Conservation (phyloP, 2,113 vertebrate species). For the Kryptolebias marmoratus region DNA sequence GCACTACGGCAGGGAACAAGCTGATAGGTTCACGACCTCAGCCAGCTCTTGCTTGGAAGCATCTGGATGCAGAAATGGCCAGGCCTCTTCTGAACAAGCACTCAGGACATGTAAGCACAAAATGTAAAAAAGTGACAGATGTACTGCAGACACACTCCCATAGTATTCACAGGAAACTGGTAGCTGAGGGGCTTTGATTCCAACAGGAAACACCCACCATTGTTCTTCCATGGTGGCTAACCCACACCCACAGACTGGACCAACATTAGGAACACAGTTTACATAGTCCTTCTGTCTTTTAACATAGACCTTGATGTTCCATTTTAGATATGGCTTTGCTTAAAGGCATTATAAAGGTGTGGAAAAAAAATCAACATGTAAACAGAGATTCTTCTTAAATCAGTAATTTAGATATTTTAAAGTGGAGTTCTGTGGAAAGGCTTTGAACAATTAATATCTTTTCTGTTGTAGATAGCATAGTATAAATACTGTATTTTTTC, state of each 20-base stretch:
- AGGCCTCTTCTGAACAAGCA: constrained; percentile 11
- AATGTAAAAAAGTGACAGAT: background rate
- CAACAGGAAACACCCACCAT: constrained; percentile 77
- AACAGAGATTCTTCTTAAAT: no score
- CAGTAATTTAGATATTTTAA: no score
- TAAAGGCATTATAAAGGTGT: constrained; percentile 2
- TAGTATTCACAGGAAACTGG: constrained; percentile 70
- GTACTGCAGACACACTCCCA: constrained; percentile 16
- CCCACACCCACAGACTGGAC: constrained; percentile 53
- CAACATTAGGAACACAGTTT: constrained; percentile 43
- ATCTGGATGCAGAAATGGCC: background rate
- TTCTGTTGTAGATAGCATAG: no score
- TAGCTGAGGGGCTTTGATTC: constrained; percentile 61
- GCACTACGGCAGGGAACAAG: constrained; percentile 39
- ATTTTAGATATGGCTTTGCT: constrained; percentile 34
- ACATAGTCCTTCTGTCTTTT: constrained; percentile 20
- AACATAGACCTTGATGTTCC: background rate
- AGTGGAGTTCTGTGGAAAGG: no score
- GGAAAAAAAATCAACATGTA: background rate
- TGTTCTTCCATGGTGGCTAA: constrained; percentile 65
- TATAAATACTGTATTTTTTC: no score
- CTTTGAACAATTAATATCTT: no score
- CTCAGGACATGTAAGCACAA: background rate
- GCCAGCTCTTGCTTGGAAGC: constrained; percentile 17
- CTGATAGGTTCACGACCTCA: constrained; percentile 47